Base-by-base conservation (phyloP, 2,113 vertebrate species). In the Tragelaphus scriptus region DNA sequence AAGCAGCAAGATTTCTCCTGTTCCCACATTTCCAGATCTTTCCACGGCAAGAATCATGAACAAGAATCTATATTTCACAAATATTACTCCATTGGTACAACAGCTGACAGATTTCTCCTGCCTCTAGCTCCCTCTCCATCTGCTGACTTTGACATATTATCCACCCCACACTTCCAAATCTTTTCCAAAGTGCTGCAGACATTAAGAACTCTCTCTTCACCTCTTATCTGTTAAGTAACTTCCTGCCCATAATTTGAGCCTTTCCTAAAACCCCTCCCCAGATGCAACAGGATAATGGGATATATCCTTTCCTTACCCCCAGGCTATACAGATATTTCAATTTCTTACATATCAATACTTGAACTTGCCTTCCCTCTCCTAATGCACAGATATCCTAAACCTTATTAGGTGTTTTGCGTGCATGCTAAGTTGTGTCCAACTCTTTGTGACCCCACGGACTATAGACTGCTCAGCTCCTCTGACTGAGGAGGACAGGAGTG, bases 321-420 rank as follows among this genome's bases (percentile, higher is more conserved):
- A 47, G 47, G 26, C 26, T 71, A 40, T 1, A 81, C 26, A 3
- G 11, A 13, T n/a, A 58, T 82, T 88, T 84, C 21, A 77, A 32
- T 90, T 55, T 40, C 49, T 32, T 53, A 44, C 71, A 26, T 59
- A 30, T 32, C n/a, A 30, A 11, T 32, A 51, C 7, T 92, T 86
- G 84, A 96, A 95, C 77, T 85, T 86, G 56, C 36, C 32, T 88
- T 56, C 10, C 21, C 5, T 92, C 71, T 94, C 58, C 28, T 88
- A 92, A 95, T 32, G 13, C 26, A 80, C 15, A 94, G n/a, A 40
- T 61, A 58, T 13, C 19, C n/a, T 91, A 87, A 32, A 93, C 7
- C 56, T 95, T 58, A 63, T 12, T 84, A 56, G 23, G 63, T 36
- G 75, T 85, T 86, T 71, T 36, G n/a, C 1, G 2, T 11, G 17